Base-by-base conservation (phyloP, 2,888 invertebrate genomes). In the Limnephilus rhombicus region DNA sequence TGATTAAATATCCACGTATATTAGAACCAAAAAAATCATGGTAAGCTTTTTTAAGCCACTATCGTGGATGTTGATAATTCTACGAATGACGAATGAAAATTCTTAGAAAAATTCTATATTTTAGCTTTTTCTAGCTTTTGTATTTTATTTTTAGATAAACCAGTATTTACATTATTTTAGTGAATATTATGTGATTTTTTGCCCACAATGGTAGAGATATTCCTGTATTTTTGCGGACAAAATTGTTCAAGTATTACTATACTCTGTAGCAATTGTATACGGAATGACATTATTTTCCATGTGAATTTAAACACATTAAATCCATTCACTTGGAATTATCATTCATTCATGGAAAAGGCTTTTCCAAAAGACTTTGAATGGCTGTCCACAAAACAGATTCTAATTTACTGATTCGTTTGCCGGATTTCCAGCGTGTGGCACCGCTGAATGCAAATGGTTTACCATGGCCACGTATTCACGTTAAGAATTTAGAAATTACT, bases 351-450 rank as follows among this genome's bases (percentile, higher is more conserved):
- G 24, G 37, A 83, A 83, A 34, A 41, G 37, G 24, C 37, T 41
- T 83, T 34, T 83, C 37, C 24, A 24, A 24, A 49, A 49, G 15
- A 29, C 31, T 80, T 90, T 34, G 13, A n/a, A 49, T 13, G 15
- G 24, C 68, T 45, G n/a, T 85, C 49, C 90, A 83, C 90, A 90
- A 83, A 90, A 90, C 45, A 53, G 90, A 90, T 90, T 90, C 83
- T 49, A 83, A 90, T 90, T 90, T 80, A 83, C 90, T 90, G 90
- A 90, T 90, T 90, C 31, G 68, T 13, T 13, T 29, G 49, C 24
- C 24, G 68, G 68, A 68, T 9, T 68, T 68, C 68, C 68, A 53
- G 18, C 13, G 18, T n/a, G 24, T 7, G 68, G 7, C 24, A 18
- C 5, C 7, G 7, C 68, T 18, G 4, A 68, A 68, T 68, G 68